phyloP scores from a whole-genome alignment of 1,140 invertebrate species.

The Anoplophora glabripennis region DNA sequence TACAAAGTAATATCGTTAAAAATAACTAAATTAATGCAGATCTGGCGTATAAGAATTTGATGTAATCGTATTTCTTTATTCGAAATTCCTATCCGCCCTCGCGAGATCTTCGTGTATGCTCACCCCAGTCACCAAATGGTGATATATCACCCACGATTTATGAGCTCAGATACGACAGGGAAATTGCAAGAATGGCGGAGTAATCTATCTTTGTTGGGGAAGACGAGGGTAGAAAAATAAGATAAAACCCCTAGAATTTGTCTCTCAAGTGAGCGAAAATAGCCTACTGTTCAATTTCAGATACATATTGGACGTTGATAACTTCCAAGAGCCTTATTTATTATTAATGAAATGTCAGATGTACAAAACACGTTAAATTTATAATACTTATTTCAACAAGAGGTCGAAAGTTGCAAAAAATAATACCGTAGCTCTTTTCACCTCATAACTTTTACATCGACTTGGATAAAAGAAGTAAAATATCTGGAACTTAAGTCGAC shows the following conservation, averaged over 20 bases:
- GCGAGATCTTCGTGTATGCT: slow-evolving; percentile 31
- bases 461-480: too few species aligned
- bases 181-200: slow-evolving; percentile 55
- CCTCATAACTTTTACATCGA: too few species aligned
- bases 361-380: too few species aligned
- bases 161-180: slow-evolving; percentile 53
- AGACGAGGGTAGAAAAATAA: slow-evolving; percentile 48
- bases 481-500: too few species aligned
- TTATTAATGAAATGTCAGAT: background rate
- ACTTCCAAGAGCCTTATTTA: slow-evolving; percentile 11
- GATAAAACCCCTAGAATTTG: slow-evolving; percentile 50
- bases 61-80: slow-evolving; percentile 38
- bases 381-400: too few species aligned
- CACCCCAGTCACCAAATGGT: slow-evolving; percentile 45
- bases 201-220: slow-evolving; percentile 51
- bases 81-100: slow-evolving; percentile 29
- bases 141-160: slow-evolving; percentile 53
- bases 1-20: background rate
- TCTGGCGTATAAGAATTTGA: slow-evolving; percentile 13
- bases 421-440: too few species aligned
- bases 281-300: slow-evolving; percentile 43
- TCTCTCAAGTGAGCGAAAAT: slow-evolving; percentile 48
- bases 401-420: too few species aligned
- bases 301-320: slow-evolving; percentile 34
- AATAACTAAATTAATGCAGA: background rate